A percentile compares a stretch with the other conserved stretches of the same genome.
phyloP scores from a whole-genome alignment of 2,888 invertebrate species.

The Sialis lutaria region DNA sequence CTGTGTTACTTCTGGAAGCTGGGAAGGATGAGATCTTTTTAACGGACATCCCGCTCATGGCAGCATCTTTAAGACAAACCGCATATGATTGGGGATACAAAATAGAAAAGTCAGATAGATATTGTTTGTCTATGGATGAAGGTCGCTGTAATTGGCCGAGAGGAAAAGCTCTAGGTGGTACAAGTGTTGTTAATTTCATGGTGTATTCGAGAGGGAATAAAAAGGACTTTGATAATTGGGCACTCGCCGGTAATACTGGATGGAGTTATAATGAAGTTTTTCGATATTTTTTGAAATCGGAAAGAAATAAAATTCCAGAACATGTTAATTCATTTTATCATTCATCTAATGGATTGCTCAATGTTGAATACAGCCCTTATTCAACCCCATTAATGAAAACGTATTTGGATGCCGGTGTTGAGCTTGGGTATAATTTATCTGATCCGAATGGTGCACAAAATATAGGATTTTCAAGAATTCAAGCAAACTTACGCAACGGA shows the following conservation, averaged over 20 bases:
- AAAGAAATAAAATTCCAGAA: slow-evolving; percentile 42
- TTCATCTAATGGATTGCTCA: slow-evolving; percentile 46
- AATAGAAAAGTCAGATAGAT: slow-evolving; percentile 36
- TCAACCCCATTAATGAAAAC: slow-evolving; percentile 40
- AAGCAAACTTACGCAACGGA: slow-evolving; percentile 53
- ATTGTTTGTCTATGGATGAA: slow-evolving; percentile 29
- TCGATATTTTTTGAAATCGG: slow-evolving; percentile 64
- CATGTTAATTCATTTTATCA: slow-evolving; percentile 46
- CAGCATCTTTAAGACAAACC: slow-evolving; percentile 35
- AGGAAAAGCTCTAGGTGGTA: slow-evolving; percentile 68
- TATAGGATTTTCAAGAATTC: slow-evolving; percentile 50
- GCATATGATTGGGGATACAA: slow-evolving; percentile 61
- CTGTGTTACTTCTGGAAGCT: slow-evolving; percentile 58
- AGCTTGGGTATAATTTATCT: slow-evolving; percentile 48
- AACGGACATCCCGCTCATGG: slow-evolving; percentile 59
- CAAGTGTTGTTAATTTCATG: slow-evolving; percentile 72
- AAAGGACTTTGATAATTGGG: slow-evolving; percentile 70
- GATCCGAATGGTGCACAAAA: slow-evolving; percentile 52
- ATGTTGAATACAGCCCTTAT: slow-evolving; percentile 47
- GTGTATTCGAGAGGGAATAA: slow-evolving; percentile 67
- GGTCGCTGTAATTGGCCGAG: slow-evolving; percentile 50
- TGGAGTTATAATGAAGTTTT: slow-evolving; percentile 62
- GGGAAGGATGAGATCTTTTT: slow-evolving; percentile 62
- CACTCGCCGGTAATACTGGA: slow-evolving; percentile 55
- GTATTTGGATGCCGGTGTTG: slow-evolving; percentile 48